phyloP scores from a whole-genome alignment of 2,113 vertebrate genomes.

The Mesoclemmys tuberculata region DNA sequence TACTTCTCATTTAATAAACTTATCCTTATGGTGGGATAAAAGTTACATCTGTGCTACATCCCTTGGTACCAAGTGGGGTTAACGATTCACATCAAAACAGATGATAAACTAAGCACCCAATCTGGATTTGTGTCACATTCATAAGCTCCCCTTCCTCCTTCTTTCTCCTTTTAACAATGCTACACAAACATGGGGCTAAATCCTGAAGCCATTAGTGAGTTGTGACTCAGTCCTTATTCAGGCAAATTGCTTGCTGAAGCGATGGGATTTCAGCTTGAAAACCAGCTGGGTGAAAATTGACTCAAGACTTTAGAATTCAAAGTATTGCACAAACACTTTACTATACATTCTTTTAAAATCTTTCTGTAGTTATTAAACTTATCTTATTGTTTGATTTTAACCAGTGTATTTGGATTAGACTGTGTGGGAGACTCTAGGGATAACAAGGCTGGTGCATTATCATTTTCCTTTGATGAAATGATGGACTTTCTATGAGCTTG shows the following conservation, averaged over 20 bases:
- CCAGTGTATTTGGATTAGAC: too few relatives aligned
- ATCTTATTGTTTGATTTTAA: too few relatives aligned
- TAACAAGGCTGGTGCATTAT: neutral
- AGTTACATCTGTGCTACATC: neutral
- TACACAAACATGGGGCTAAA: neutral
- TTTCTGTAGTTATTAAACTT: too few relatives aligned
- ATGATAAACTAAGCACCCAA: neutral
- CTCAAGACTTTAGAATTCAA: neutral
- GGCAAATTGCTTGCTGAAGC: neutral
- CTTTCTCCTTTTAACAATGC: neutral
- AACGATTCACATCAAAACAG: neutral
- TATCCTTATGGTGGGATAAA: neutral
- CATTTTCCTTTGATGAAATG: neutral
- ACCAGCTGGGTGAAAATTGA: neutral
- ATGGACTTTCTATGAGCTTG: neutral
- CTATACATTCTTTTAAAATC: neutral
- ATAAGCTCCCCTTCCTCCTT: neutral
- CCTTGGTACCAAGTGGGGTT: rapidly evolving
- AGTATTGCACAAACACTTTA: neutral
- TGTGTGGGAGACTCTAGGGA: neutral
- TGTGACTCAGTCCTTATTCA: neutral
- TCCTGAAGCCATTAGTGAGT: neutral
- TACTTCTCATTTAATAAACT: neutral
- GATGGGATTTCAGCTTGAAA: neutral
- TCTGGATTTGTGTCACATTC: neutral